These are phyloP conservation scores for Anableps anableps DNA, from an alignment of 2,797 vertebrate genomes.

Conservation along the genomic window DNA sequence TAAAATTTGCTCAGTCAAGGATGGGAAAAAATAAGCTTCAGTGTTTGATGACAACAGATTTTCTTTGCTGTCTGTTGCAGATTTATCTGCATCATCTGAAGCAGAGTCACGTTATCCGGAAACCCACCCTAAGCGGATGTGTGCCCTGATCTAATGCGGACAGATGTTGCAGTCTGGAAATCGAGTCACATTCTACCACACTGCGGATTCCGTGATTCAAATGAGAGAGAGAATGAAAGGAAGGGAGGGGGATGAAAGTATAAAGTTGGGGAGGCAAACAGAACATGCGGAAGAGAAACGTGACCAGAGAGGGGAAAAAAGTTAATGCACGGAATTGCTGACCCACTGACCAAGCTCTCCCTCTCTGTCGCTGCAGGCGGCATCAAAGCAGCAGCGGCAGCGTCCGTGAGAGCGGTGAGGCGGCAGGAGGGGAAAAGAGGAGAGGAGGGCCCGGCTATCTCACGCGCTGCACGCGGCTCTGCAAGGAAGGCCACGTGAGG, in stretches of 20 bases:
- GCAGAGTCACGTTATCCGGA: conserved; percentile 60
- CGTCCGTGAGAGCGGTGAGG: conserved; percentile 59
- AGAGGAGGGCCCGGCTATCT: conserved; percentile 67
- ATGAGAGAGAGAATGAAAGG: neutral
- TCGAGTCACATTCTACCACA: conserved; percentile 40
- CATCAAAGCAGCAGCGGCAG: conserved; percentile 51
- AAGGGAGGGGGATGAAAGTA: neutral
- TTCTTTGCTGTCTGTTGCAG: conserved; percentile 25
- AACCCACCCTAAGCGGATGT: conserved; percentile 49
- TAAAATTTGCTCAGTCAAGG: neutral
- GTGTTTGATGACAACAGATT: neutral
- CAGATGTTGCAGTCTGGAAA: conserved; percentile 63
- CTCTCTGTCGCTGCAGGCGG: conserved; percentile 65
- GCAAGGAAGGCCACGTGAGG: conserved; percentile 80
- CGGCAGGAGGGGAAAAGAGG: conserved; percentile 44
- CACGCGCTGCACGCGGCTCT: conserved; percentile 83
- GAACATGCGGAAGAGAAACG: conserved; percentile 78
- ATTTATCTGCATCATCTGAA: neutral
- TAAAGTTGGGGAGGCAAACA: conserved; percentile 15
- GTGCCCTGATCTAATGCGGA: conserved; percentile 32
- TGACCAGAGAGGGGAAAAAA: conserved; percentile 61
- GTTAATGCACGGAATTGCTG: conserved; percentile 75
- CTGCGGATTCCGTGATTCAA: conserved; percentile 27
- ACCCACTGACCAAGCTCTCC: conserved; percentile 85
- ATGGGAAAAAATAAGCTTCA: neutral